Evolutionary conservation across 2,797 vertebrate genomes (phyloP), one percentile per base, ranked within the genome.

Genomic region (Anguilla megastoma): DNA sequence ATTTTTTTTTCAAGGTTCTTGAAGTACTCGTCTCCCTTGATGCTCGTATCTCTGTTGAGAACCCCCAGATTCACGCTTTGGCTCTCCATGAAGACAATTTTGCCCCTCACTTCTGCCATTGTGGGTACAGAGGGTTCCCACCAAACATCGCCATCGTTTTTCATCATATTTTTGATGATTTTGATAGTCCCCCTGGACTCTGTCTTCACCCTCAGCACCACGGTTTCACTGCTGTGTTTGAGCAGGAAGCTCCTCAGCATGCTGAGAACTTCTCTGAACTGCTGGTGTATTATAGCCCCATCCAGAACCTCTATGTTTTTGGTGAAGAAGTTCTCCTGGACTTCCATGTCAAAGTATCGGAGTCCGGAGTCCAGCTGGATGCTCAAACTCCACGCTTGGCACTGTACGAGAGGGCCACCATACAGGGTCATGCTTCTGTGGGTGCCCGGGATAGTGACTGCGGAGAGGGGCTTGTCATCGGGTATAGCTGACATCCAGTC

Each of bases 381-480:
- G 3, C 88, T 74, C 48, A 95, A 69, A 0, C 86, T 91, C 93
- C 93, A 95, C n/a, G 90, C 90, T 48, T 94, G 94, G 90, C 89
- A 86, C 27, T 1, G 3, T 3, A 14, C 6, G 0, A 91, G 82
- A 1, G 83, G 74, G 54, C 91, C 92, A 52, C 92, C 94, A 0
- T 89, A 3, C 10, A 90, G 45, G 2, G 90, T 85, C 45, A 94
- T 66, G 86, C 94, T 94, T 16, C 91, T 89, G 0, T 94, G 91
- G 33, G 94, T 92, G 66, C 93, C 94, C 1, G 94, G 94, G 52
- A 94, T 93, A 30, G 94, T 50, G 41, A 94, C 85, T 30, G 92
- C 91, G 16, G 94, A 94, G 16, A 94, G 0, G 0, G n/a, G 85
- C 3, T 90, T 92, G 0, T 90, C 87, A 30, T 92, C 90, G 0